Base-by-base conservation (phyloP, 2,113 vertebrate species). In the Climacteris rufus region DNA sequence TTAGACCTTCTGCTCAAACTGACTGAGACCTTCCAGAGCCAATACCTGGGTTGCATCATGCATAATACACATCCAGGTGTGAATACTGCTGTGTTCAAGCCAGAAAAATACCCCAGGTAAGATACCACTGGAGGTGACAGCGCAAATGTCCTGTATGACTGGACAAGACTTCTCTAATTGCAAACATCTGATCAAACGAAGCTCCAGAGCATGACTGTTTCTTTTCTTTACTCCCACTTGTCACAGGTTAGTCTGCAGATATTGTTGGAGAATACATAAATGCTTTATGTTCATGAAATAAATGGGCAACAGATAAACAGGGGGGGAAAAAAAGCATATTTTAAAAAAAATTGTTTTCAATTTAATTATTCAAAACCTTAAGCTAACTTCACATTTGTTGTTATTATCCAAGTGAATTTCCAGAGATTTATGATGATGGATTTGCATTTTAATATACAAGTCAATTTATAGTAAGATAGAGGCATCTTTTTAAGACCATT, bases 381-480 rank as follows among this genome's bases (percentile, higher is more conserved):
- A 86, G 40, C 47, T 63, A 80, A 24, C 25, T 83, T 91, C 35
- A 75, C 4, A 27, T 66, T 83, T 80, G 19, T 56, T 95, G n/a
- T 71, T 84, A 65, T 75, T 74, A 91, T 72, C 39, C 53, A 83
- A 22, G 6, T 44, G 47, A 33, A 93, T 92, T 83, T 93, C 42
- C 44, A 86, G 60, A 75, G 40, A 37, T 87, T 92, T 89, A 44
- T 31, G 14, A 40, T 74, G 33, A 45, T 0, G 2, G 50, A 91
- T 90, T 96, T 94, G 33, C 42, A 70, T 94, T 94, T 96, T 94
- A 88, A 94, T 93, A 81, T 78, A 47, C 65, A 78, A n/a, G 47
- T 93, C 39, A 86, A 74, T 91, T 91, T 94, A 56, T 66, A 49
- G 30, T 66, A 72, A 87, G 44, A 77, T 40, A 70, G 54, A 66